Base-by-base conservation (phyloP, 2,113 vertebrate genomes). In the Morone saxatilis region DNA sequence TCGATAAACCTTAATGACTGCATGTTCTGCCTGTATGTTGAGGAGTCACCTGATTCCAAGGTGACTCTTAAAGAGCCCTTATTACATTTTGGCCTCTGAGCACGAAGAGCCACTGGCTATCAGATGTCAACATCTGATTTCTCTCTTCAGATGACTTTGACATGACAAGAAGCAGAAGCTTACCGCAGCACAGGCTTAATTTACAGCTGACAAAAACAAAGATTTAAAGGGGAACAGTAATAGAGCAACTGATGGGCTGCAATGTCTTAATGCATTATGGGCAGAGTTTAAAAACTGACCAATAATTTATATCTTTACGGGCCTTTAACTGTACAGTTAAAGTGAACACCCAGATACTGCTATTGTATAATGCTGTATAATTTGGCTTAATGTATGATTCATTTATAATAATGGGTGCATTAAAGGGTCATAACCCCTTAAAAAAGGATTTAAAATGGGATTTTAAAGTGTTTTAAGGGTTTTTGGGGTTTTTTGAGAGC, bases 61-160 rank as follows among this genome's bases (percentile, higher is more conserved):
- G 59, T 75, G 71, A 73, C 71, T 73, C 43, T 8, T 5, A 14
- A 61, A 48, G 43, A 36, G 59, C 12, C 72, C 45, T 75, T 36
- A 17, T 50, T 17, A 9, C 12, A 40, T 11, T 17, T 45, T 51
- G 51, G 3, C 54, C 72, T 74, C 57, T 40, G 57, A 51, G 20
- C 59, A 16, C 7, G 19, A 53, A 19, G 17, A 51, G 25, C 60
- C 47, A 51, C 48, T 0, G 13, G 60, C 60, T 63, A 51, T 74
- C 57, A 22, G 4, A 22, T 51, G 71, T 62, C 71, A 61, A 16
- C 59, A 40, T 51, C 25, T 38, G 45, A 50, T 17, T 31, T 59
- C 71, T 73, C 45, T 22, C 17, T 20, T 51, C 36, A 17, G 60
- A 53, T 7, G 45, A 61, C 72, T 75, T 51, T 53, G 73, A 66